Evolutionary conservation across 2,888 invertebrate species (phyloP), one percentile per base, ranked within the genome.

Genomic region (Cheilosia soror): DNA sequence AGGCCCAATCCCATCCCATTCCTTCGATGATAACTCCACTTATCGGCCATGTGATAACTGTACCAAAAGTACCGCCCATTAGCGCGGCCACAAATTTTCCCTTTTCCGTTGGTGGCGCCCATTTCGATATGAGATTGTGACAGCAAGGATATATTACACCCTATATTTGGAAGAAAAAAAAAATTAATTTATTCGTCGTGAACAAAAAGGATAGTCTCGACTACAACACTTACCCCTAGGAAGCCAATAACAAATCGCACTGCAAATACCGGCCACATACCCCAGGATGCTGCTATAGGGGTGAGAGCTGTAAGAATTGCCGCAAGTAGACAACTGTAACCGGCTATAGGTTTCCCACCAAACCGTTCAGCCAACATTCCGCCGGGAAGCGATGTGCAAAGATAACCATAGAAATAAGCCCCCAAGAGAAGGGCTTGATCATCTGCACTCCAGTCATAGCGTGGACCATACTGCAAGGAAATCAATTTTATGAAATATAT

Each of bases 31-130:
- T 93, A 0, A 93, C 91, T 3, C 96, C 96, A 37, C 95, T 94
- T 2, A 95, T 90, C 0, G 95, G 95, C 94, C 95, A 96, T 0
- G 96, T 95, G 1, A 95, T 91, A 1, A 95, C 94, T 0, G 96
- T 96, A 15, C 91, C 96, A 69, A 96, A 93, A 0, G 95, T 95
- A 5, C 96, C 96, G 11, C 96, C 96, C 93, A 96, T 94, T 88
- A 96, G 92, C 0, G 95, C 94, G 88, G 95, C 95, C 0, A 96
- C 93, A 89, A 96, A 96, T 89, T 95, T 95, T 7, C 95, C 95
- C 89, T 95, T 95, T 89, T 96, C 96, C n/a, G 94, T 93, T 1
- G 96, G 95, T 0, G 96, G 96, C 0, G 95, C 93, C 96, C 96
- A 96, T 88, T 94, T 93, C 0, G 96, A 95, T 4, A 96, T 94